Conservation (phyloP, 2,888 invertebrate species). For the Diploptera punctata region DNA sequence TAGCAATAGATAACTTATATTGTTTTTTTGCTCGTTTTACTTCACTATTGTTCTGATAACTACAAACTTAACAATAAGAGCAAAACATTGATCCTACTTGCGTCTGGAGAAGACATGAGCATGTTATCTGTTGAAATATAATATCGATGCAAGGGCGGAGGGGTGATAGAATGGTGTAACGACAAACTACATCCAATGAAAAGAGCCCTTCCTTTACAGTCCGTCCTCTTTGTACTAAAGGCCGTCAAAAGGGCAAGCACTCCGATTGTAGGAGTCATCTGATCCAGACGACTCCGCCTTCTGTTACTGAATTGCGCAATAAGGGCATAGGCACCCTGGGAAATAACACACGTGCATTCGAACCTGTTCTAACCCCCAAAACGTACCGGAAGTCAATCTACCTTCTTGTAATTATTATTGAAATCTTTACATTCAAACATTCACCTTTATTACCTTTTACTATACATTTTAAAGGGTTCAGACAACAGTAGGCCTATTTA, state of each 20-base stretch:
- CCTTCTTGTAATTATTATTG: no score
- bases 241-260: constrained; percentile 35
- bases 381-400: no score
- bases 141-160: not conserved
- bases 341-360: constrained; percentile 34
- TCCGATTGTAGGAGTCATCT: constrained; percentile 36
- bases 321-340: constrained; percentile 29
- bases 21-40: no score
- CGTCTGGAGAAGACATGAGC: not conserved
- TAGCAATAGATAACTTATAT: no score
- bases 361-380: no score
- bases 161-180: not conserved
- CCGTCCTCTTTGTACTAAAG: constrained; percentile 21
- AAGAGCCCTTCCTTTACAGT: not conserved
- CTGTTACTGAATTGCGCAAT: constrained; percentile 4
- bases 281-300: constrained; percentile 34
- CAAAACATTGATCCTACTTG: no score
- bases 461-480: no score
- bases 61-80: no score
- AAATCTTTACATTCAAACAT: no score
- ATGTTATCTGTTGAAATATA: constrained; percentile 13
- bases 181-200: constrained; percentile 21
- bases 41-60: no score
- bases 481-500: no score
- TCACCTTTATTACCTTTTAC: no score